Evolutionary conservation across 2,113 vertebrate species (phyloP), one percentile per base, ranked within the genome.

Genomic region (Chloebia gouldiae): DNA sequence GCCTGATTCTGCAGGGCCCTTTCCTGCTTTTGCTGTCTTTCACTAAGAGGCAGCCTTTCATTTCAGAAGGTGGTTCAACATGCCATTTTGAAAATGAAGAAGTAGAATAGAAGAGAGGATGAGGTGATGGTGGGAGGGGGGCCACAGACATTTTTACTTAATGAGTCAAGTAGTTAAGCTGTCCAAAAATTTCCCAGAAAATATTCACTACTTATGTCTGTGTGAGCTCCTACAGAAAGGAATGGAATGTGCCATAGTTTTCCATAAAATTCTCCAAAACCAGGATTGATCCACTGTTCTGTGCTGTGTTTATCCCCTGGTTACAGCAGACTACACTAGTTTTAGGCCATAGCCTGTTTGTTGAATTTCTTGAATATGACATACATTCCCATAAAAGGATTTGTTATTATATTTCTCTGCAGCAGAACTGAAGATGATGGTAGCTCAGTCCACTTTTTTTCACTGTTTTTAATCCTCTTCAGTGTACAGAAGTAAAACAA

Each of bases 201-300:
- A 65, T 61, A 63, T 70, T 91, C 16, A 57, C 40, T 84, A 88
- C 39, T 90, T 51, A 53, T 63, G 78, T 72, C 70, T 91, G 54
- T 77, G 73, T 91, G 78, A 95, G 50, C 87, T 97, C 70, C 89
- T 91, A 79, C 70, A 85, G 84, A 90, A 89, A 96, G 79, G 66
- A 96, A 91, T 84, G 80, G 51, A 81, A 87, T 93, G 54, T 66
- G 81, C 33, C 39, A 59, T 15, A 76, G 45, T 90, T 92, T 95
- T 86, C 93, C 84, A 56, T 70, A 56, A 78, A 78, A 78, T 81
- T 17, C 33, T 90, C 91, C 91, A 92, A 57, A 73, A 4, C 30
- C 44, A 71, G 19, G 64, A 61, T 21, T 69, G 68, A 72, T 82
- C 42, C 56, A 50, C 15, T 89, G 59, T 31, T 87, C 40, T 86